These are phyloP conservation scores for Drosophila formosana DNA, from an alignment of 2,888 invertebrate species.

Conservation along the genomic window DNA sequence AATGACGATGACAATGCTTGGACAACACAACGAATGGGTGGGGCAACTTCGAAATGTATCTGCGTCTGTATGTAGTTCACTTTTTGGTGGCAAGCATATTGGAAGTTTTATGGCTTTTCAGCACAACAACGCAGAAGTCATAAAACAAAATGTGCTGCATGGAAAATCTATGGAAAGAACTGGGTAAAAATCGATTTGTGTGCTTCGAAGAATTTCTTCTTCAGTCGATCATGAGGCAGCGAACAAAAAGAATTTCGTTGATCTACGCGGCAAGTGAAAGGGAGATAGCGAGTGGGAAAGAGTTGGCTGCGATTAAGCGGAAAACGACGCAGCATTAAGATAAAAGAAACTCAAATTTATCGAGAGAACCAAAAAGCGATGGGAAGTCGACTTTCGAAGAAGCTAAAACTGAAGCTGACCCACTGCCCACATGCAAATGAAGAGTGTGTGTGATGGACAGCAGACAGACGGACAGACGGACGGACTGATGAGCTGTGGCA, in stretches of 20 bases:
- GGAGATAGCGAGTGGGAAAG: neutral
- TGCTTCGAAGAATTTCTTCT: conserved; percentile 39
- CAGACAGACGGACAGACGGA: conserved; percentile 10
- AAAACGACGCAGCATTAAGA: conserved; percentile 34
- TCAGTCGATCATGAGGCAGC: conserved; percentile 11
- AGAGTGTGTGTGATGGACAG: conserved; percentile 51
- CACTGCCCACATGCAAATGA: conserved; percentile 76
- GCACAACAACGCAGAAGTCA: conserved; percentile 51
- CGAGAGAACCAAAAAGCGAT: conserved; percentile 35
- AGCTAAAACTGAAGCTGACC: conserved; percentile 55
- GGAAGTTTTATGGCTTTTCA: conserved; percentile 64
- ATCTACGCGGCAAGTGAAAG: conserved; percentile 39
- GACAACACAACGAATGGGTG: conserved; percentile 22
- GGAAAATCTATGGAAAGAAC: conserved; percentile 48
- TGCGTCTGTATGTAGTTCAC: conserved; percentile 25
- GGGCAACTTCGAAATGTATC: conserved; percentile 37
- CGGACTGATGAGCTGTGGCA: conserved; percentile 21
- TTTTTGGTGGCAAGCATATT: conserved; percentile 45
- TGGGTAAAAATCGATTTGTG: conserved; percentile 75
- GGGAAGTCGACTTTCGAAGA: conserved; percentile 54
- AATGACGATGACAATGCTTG: conserved; percentile 26
- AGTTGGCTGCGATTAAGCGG: conserved; percentile 27
- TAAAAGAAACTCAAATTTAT: conserved; percentile 32
- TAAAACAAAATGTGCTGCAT: conserved; percentile 74
- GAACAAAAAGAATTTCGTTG: conserved; percentile 20